Evolutionary conservation across 2,888 invertebrate genomes (phyloP).

Genomic region (Venusia cambrica): DNA sequence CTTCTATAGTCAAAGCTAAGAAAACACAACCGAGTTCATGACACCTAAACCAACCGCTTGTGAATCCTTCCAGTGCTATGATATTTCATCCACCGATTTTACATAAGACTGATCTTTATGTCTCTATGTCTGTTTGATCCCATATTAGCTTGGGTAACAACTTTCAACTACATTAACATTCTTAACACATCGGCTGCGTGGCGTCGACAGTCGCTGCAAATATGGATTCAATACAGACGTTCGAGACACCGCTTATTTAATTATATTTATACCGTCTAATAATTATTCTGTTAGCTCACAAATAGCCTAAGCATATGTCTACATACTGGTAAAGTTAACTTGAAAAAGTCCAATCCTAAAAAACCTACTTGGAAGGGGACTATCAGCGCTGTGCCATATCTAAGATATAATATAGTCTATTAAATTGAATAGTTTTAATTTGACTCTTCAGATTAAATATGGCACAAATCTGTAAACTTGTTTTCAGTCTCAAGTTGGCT

Average conservation of each 20-base stretch:
- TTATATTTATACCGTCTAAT: conserved; percentile 16
- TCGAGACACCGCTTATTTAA: conserved; percentile 22
- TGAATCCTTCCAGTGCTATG: conserved; percentile 79
- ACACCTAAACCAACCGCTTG: conserved; percentile 51
- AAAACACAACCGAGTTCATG: conserved; percentile 72
- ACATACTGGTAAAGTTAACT: not conserved
- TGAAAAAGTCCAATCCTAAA: not conserved
- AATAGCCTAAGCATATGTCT: conserved; percentile 4
- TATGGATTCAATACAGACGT: conserved; percentile 10
- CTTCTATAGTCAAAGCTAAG: conserved; percentile 65
- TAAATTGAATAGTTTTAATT: too few species aligned
- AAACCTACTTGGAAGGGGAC: not conserved
- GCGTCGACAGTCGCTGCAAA: conserved; percentile 2
- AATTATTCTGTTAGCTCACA: conserved; percentile 10
- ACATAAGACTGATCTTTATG: conserved; percentile 61
- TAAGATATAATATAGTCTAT: conserved; percentile 10
- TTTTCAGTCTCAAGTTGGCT: not conserved
- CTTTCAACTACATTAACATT: conserved; percentile 16
- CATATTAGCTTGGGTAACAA: conserved; percentile 20
- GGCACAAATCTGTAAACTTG: too few species aligned
- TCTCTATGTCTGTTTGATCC: conserved; percentile 29
- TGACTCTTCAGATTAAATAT: too few species aligned
- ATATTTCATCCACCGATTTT: conserved; percentile 59
- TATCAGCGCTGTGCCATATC: conserved; percentile 8
- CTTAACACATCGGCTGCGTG: conserved; percentile 17